Evolutionary conservation across 2,888 invertebrate species (phyloP), one percentile per base, ranked within the genome.

Genomic region (Lasioglossum morio): DNA sequence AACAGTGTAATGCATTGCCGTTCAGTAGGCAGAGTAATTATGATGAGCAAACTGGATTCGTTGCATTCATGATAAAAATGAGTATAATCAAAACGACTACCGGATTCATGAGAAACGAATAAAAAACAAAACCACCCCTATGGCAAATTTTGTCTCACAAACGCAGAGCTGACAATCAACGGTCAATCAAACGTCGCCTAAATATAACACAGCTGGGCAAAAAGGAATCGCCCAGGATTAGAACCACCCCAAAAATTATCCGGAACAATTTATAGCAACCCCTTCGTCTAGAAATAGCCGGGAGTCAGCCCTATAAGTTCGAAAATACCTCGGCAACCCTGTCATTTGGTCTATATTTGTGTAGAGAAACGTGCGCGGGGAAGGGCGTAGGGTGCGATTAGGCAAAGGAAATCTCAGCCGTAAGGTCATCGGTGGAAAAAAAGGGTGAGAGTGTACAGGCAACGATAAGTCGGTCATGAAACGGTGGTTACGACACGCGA

Each of bases 381-480:
- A 23, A 69, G n/a, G 23, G 37, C n/a, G 53, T n/a, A 48, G 19
- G 69, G 57, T 40, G n/a, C 57, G 40, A 46, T 37, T 72, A 37
- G 30, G 19, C n/a, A n/a, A 37, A 37, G 37, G 40, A 81, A 30
- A 46, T 74, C 27, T 30, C 14, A 48, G 37, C 46, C 69, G 81
- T 75, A 81, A 81, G 82, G 81, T 81, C 69, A 74, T 48, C 69
- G 48, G 57, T 37, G 57, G 37, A 37, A 82, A 70, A 79, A 74
- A 57, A 30, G 37, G 79, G 63, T 10, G 53, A n/a, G 23, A 10
- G n/a, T 23, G 53, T 53, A 53, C 8, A 40, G 43, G 74, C 23
- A 53, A 53, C 48, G 74, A 74, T 73, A 73, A 69, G 60, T 60
- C n/a, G 57, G 34, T 77, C 73, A 48, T 73, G 66, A 77, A 77